Conservation (phyloP, 2,888 invertebrate species). For the Rhimphoctona megacephalus region DNA sequence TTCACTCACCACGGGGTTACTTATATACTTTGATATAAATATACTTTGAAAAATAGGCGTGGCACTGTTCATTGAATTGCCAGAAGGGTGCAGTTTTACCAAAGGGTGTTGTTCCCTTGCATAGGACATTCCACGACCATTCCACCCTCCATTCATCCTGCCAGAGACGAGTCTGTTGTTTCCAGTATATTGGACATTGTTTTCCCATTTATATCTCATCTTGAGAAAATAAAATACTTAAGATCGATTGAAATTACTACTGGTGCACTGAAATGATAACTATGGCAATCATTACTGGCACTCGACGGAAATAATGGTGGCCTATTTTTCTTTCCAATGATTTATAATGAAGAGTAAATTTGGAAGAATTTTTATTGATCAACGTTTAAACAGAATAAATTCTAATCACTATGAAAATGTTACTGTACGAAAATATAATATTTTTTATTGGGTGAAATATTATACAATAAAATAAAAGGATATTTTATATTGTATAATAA, state of each 20-base stretch:
- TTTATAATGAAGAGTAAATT: too few species aligned
- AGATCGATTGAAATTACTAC: not conserved
- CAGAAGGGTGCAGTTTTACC: slow-evolving; percentile 73
- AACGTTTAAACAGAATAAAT: too few species aligned
- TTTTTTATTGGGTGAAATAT: too few species aligned
- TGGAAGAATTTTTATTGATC: too few species aligned
- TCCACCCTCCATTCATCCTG: not conserved
- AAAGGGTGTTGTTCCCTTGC: slow-evolving; percentile 41
- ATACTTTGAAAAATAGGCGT: slow-evolving; percentile 74
- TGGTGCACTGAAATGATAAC: too few species aligned
- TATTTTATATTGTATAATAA: too few species aligned
- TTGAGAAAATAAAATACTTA: not conserved
- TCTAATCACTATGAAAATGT: too few species aligned
- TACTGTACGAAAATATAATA: too few species aligned
- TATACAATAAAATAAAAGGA: too few species aligned
- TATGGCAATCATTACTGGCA: too few species aligned
- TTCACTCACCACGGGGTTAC: slow-evolving; percentile 68
- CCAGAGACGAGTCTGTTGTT: not conserved
- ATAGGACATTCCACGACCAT: not conserved
- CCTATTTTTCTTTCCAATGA: too few species aligned
- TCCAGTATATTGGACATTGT: not conserved
- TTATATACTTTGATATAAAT: slow-evolving; percentile 37
- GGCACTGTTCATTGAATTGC: slow-evolving; percentile 76
- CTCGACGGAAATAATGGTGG: too few species aligned
- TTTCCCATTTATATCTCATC: not conserved